These are phyloP conservation scores for Chelonia mydas DNA, from an alignment of 2,797 vertebrate species.

Conservation along the genomic window DNA sequence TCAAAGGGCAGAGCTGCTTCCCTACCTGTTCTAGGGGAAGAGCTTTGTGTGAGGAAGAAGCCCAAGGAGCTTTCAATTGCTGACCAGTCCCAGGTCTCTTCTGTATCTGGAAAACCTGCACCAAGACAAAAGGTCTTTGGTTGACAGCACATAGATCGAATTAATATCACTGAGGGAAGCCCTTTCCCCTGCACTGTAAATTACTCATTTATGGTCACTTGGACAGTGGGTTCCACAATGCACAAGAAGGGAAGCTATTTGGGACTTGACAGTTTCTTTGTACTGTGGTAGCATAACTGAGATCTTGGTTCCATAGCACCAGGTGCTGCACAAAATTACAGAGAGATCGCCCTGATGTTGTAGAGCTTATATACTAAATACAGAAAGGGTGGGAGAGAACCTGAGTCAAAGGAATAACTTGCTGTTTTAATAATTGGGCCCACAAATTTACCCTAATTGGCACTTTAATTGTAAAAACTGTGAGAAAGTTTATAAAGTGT, in stretches of 20 bases:
- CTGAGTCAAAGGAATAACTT: not conserved
- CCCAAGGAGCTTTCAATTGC: not conserved
- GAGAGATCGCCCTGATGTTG: not conserved
- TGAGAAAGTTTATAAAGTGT: too few relatives aligned
- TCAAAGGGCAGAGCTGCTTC: not conserved
- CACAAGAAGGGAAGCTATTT: too few relatives aligned
- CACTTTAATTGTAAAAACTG: not conserved
- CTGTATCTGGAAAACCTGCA: not conserved
- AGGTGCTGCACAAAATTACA: not conserved
- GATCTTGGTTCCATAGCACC: not conserved
- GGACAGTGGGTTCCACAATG: too few relatives aligned
- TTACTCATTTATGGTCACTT: too few relatives aligned
- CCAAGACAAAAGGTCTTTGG: not conserved
- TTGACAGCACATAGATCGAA: accelerated
- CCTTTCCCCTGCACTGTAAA: not conserved
- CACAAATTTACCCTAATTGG: not conserved
- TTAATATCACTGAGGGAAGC: not conserved
- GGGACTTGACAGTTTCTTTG: not conserved
- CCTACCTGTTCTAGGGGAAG: not conserved
- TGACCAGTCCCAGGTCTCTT: not conserved
- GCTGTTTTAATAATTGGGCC: too few relatives aligned
- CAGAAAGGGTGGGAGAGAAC: not conserved
- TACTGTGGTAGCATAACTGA: not conserved
- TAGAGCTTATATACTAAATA: not conserved
- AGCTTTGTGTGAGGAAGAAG: not conserved